Conservation (phyloP, 1,140 invertebrate species). For the Calycopis cecrops region DNA sequence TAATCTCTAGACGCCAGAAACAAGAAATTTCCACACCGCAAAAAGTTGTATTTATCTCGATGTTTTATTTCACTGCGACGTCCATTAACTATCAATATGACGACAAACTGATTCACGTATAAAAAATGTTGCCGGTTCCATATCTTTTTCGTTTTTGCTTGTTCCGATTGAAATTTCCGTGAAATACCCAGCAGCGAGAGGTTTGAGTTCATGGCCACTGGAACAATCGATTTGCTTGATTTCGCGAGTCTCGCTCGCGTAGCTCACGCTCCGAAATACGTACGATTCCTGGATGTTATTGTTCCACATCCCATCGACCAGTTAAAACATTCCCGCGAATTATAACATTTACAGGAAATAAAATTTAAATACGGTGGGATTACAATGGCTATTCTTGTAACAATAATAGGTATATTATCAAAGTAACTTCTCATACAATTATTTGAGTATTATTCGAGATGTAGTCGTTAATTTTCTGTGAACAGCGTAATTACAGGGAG, state of each 20-base stretch:
- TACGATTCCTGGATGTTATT: slow-evolving; percentile 11
- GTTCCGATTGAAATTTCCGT: slow-evolving; percentile 39
- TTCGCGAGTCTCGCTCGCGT: slow-evolving; percentile 29
- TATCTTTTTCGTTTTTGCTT: slow-evolving; percentile 39
- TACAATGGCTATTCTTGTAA: no score
- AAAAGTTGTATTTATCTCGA: slow-evolving; percentile 42
- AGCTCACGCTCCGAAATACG: slow-evolving; percentile 12
- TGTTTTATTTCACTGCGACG: no score
- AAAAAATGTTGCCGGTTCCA: slow-evolving; percentile 14
- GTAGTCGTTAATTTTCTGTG: slow-evolving; percentile 1
- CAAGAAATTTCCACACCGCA: slow-evolving; percentile 50
- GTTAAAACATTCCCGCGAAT: no score
- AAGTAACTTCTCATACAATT: no score
- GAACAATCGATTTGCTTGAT: slow-evolving; percentile 59
- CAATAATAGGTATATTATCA: no score
- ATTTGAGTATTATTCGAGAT: no score
- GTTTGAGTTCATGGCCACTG: slow-evolving; percentile 57
- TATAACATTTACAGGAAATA: no score
- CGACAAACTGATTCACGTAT: not conserved
- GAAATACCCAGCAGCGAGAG: slow-evolving; percentile 37
- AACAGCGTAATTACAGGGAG: slow-evolving; percentile 37
- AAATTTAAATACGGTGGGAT: no score
- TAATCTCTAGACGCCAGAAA: slow-evolving; percentile 35
- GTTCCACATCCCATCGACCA: not conserved
- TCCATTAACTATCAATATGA: no score